Evolutionary conservation across 2,797 vertebrate species (phyloP), one percentile per base, ranked within the genome.

Genomic region (Eutrigla gurnardus): DNA sequence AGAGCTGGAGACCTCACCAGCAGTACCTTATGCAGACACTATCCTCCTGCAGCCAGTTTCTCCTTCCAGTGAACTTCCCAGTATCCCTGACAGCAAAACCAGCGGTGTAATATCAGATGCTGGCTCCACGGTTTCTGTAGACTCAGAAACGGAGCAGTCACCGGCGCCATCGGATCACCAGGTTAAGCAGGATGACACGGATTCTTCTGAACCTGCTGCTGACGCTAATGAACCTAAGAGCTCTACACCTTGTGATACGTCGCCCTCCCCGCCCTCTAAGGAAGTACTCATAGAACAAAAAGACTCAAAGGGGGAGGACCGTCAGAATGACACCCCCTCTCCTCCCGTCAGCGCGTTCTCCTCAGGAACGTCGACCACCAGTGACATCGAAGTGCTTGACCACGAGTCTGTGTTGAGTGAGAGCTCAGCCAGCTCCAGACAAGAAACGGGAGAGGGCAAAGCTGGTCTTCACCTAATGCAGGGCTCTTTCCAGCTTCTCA

Each of bases 351-450:
- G 98, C 71, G 96, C 97, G 73, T 99, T 99, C 87, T 99, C 98
- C 17, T 99, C 98, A 0, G 98, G 98, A 77, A 99, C 98, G 9
- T 99, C 98, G 39, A 99, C 98, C 42, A 99, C 98, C 13, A 99
- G 98, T 77, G 98, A 99, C 64, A 99, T 99, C 77, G 98, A 99
- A 91, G 98, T 99, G 73, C 93, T 99, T 70, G 98, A 99, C 90
- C 98, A 99, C 0, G 98, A 99, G 78, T 99, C 98, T 43, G 97
- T 99, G 61, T 93, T 98, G 84, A 99, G 98, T n/a, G 98, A 99
- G 92, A 99, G 97, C 89, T 99, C 98, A 0, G 97, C 95, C 33
- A 97, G 98, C 77, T 99, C 98, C 4, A 94, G 98, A 70, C 98
- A 98, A 82, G 98, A 98, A 87, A 94, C 95, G 0, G 88, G 95